Conservation (phyloP, 2,888 invertebrate genomes). For the Tanytarsus gracilentus region DNA sequence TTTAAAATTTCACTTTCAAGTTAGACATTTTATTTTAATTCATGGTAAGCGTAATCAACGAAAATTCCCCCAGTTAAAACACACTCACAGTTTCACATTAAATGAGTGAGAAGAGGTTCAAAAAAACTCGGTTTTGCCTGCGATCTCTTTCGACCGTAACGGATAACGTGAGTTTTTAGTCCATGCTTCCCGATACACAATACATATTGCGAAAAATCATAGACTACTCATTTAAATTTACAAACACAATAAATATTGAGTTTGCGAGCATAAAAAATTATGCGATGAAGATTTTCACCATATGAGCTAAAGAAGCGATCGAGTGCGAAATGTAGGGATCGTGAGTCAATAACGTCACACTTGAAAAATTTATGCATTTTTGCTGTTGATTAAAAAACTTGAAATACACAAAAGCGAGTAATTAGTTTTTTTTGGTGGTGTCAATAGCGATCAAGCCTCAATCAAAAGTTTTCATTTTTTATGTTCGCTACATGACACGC, state of each 20-base stretch:
- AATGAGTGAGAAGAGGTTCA: background rate
- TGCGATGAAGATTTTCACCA: background rate
- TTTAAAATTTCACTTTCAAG: too few relatives aligned
- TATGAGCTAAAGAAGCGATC: background rate
- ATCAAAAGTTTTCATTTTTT: background rate
- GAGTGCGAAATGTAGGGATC: background rate
- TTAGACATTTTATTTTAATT: too few relatives aligned
- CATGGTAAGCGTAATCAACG: too few relatives aligned
- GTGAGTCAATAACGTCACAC: too few relatives aligned
- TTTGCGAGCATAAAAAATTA: background rate
- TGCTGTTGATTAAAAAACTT: too few relatives aligned
- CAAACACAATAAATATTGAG: conserved; percentile 10
- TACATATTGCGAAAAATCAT: conserved; percentile 23
- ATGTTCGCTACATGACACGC: too few relatives aligned
- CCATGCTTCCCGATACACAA: conserved; percentile 25
- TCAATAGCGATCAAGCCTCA: background rate
- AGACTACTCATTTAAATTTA: conserved; percentile 13
- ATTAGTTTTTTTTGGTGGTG: too few relatives aligned
- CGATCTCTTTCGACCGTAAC: conserved; percentile 20
- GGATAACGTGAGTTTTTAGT: conserved; percentile 28
- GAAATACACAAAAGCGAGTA: too few relatives aligned
- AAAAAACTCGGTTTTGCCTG: conserved; percentile 16
- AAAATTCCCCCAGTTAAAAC: too few relatives aligned
- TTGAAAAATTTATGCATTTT: too few relatives aligned
- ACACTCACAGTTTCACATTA: background rate